Base-by-base conservation (phyloP, 2,888 invertebrate species). In the Leptura quadrifasciata region DNA sequence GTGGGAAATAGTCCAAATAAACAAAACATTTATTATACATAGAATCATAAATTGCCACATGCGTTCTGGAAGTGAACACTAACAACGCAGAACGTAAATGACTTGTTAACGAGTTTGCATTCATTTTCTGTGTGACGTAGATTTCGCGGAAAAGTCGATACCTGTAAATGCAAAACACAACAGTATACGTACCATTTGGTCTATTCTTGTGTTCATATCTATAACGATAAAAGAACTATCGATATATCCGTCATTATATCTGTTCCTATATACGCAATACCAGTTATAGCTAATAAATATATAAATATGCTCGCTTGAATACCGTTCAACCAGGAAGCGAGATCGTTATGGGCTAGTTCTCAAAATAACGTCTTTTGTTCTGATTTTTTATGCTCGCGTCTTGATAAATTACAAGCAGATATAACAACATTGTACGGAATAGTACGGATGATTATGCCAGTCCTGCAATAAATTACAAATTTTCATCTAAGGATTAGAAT, bases 101-200 rank as follows among this genome's bases (percentile, higher is more conserved):
- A 27, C 60, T 24, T 60, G 24, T 60, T 60, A 60, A 61, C 18
- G 61, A 21, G 20, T 60, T 60, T 60, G 31, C 27, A 57, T 57
- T 60, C 10, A 61, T 61, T 35, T 31, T 35, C 31, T 61, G 2
- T 61, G 2, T 61, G 61, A 61, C 61, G 61, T 61, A 61, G 17
- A 17, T 61, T 61, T 35, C 61, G 35, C 61, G 61, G 61, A 61
- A 61, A 61, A 61, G 61, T 61, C 61, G 35, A 61, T 61, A 61
- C 27, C 27, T 31, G 8, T 35, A 9, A 61, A 35, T 60, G 24
- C 57, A 20, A 27, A 4, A 27, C 27, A 3, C 39, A 17, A 6
- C 61, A 35, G 17, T 61, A n/a, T 61, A 17, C 61, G 61, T 61
- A 18, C n/a, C 6, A 6, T 20, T 15, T 39, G 39, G 20, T 57